Evolutionary conservation across 1,140 invertebrate genomes (phyloP).

Genomic region (Thaumatotibia leucotreta): DNA sequence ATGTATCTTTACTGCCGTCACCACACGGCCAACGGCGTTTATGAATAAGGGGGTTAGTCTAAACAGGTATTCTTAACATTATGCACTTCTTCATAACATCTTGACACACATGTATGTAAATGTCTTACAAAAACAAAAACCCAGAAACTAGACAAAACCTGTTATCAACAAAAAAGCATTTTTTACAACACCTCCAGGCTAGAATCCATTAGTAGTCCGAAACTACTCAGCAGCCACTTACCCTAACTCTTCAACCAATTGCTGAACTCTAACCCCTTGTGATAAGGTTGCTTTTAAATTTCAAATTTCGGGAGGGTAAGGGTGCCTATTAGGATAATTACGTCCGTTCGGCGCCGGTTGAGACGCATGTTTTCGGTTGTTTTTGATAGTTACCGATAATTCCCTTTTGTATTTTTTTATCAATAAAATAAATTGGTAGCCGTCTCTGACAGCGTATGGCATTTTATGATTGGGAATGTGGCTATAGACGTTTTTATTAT

Average conservation of each 20-base stretch:
- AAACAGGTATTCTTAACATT: too few species aligned
- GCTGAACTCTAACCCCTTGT: neutral
- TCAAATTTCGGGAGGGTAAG: neutral
- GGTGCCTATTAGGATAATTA: neutral
- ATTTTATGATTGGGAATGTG: neutral
- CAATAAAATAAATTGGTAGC: neutral
- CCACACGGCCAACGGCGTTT: too few species aligned
- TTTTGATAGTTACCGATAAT: conserved; percentile 1
- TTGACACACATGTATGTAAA: too few species aligned
- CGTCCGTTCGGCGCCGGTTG: neutral
- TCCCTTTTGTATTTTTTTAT: neutral
- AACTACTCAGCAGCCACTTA: neutral
- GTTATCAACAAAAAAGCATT: conserved; percentile 3
- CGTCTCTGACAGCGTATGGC: neutral
- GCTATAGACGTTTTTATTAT: too few species aligned
- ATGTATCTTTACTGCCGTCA: too few species aligned
- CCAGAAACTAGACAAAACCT: neutral
- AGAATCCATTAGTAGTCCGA: conserved; percentile 19
- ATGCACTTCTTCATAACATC: too few species aligned
- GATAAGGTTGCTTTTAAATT: neutral
- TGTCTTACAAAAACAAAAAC: neutral
- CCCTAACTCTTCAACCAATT: neutral
- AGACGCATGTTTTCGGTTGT: neutral
- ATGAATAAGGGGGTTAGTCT: too few species aligned
- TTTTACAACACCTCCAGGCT: conserved; percentile 19